Conservation (phyloP, 2,797 vertebrate genomes). For the Poeciliopsis infans region DNA sequence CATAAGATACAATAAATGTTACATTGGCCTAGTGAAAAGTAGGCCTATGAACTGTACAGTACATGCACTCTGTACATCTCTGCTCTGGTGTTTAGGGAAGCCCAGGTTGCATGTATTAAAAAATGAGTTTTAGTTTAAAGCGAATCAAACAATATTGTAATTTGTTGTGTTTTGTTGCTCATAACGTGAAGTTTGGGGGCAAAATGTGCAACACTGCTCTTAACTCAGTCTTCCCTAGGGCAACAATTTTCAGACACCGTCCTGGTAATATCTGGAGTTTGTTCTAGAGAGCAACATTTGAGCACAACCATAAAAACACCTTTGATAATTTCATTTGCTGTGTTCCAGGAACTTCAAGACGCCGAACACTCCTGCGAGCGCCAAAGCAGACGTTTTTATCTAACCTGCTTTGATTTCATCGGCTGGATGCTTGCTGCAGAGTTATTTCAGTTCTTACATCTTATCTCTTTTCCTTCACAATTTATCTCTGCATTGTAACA, state of each 20-base stretch:
- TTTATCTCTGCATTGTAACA: slow-evolving; percentile 31
- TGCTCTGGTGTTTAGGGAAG: not conserved
- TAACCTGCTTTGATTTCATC: slow-evolving; percentile 40
- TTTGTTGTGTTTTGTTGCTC: not conserved
- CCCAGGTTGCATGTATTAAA: not conserved
- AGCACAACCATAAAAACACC: slow-evolving; percentile 1
- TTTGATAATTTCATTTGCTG: slow-evolving; percentile 19
- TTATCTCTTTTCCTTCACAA: slow-evolving; percentile 26
- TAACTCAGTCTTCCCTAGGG: not conserved
- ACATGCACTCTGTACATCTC: not conserved
- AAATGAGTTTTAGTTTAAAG: not conserved
- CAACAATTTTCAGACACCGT: not conserved
- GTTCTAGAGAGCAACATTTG: not conserved
- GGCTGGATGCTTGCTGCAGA: slow-evolving; percentile 40
- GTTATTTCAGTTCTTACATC: slow-evolving; percentile 42
- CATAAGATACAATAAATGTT: not conserved
- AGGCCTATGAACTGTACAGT: not conserved
- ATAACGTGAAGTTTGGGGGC: not conserved
- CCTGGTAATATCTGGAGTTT: not conserved
- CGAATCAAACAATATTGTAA: not conserved
- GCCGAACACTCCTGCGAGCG: slow-evolving; percentile 28
- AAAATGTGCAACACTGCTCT: not conserved
- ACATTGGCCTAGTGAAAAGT: not conserved
- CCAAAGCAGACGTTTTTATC: slow-evolving; percentile 35
- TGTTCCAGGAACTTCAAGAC: slow-evolving; percentile 31